Conservation (phyloP, 2,113 vertebrate genomes). For the Megatriorchis doriae region DNA sequence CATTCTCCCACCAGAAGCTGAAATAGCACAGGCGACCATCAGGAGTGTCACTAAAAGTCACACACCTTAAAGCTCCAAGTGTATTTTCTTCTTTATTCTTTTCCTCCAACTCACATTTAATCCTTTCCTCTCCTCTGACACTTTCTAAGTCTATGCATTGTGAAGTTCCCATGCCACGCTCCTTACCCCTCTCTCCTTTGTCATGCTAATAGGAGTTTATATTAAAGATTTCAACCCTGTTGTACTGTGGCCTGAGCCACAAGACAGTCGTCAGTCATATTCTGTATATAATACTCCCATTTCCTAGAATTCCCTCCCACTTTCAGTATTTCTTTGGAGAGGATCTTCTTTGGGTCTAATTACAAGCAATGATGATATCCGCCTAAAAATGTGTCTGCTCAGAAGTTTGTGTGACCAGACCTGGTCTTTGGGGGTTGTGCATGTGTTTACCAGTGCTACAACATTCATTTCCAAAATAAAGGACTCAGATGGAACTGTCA, state of each 20-base stretch:
- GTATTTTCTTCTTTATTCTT: background rate
- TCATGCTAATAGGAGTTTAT: background rate
- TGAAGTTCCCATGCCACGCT: background rate
- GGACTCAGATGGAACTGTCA: background rate
- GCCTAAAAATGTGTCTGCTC: background rate
- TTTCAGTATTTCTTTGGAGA: background rate
- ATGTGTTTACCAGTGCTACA: background rate
- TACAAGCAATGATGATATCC: background rate
- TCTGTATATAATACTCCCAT: background rate
- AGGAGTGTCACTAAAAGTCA: background rate
- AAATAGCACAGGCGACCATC: background rate
- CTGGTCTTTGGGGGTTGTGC: background rate
- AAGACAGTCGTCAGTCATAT: background rate
- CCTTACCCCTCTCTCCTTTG: background rate
- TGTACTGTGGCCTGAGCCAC: background rate
- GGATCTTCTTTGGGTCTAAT: background rate
- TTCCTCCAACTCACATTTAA: background rate
- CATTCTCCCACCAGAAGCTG: background rate
- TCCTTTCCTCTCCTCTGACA: background rate
- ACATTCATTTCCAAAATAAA: background rate
- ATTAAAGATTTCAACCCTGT: background rate
- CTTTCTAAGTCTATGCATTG: background rate
- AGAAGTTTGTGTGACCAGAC: background rate
- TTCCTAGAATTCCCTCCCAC: background rate
- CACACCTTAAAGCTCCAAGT: background rate